Evolutionary conservation across 1,140 invertebrate species (phyloP).

Genomic region (Brachionus rubens): DNA sequence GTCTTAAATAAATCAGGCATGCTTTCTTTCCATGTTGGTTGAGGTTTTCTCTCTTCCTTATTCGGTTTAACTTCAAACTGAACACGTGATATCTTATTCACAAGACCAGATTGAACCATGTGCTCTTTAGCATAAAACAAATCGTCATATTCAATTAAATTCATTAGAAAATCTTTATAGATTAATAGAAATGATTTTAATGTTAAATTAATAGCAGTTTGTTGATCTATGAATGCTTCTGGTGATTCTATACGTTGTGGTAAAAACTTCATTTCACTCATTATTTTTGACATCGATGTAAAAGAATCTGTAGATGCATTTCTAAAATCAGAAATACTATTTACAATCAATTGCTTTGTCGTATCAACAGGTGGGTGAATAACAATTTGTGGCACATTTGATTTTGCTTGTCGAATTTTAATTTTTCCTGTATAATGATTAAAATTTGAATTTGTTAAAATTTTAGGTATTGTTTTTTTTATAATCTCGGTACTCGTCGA

Average conservation of each 20-base stretch:
- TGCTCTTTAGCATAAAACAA: constrained; percentile 44
- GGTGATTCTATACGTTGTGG: background rate
- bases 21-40: constrained; percentile 1
- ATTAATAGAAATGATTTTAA: constrained; percentile 34
- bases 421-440: background rate
- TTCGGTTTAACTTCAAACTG: background rate
- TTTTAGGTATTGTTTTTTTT: background rate
- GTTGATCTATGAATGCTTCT: background rate
- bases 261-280: too few relatives aligned
- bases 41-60: background rate
- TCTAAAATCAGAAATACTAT: too few relatives aligned
- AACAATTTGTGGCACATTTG: background rate
- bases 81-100: background rate
- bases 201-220: background rate
- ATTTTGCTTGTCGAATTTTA: background rate
- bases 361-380: background rate
- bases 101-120: background rate
- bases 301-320: too few relatives aligned
- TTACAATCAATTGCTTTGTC: background rate
- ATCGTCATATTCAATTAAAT: constrained; percentile 24
- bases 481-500: background rate
- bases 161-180: constrained; percentile 23
- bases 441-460: constrained; percentile 17
- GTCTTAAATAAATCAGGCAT: background rate
- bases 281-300: too few relatives aligned